Conservation (phyloP, 1,140 invertebrate species). For the Leucophenga varia region DNA sequence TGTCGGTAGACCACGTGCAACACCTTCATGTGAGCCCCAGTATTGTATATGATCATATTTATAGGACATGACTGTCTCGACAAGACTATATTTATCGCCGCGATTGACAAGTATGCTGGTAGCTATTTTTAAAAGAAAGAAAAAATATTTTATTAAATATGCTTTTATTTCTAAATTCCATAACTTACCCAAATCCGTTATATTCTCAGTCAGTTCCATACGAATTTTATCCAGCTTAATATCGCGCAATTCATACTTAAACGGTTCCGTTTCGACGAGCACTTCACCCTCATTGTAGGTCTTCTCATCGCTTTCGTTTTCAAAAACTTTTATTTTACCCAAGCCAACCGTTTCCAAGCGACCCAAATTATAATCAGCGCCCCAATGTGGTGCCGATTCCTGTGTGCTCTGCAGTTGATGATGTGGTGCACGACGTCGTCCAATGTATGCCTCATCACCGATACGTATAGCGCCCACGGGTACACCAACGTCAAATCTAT, state of each 20-base stretch:
- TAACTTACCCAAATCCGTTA: constrained; percentile 58
- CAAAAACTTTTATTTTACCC: constrained; percentile 68
- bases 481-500: constrained; percentile 63
- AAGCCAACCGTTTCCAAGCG: constrained; percentile 66
- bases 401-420: constrained; percentile 35
- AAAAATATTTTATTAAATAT: background rate
- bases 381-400: constrained; percentile 36
- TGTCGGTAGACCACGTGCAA: constrained; percentile 72
- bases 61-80: constrained; percentile 72
- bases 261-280: constrained; percentile 75
- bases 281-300: constrained; percentile 70
- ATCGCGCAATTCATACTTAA: constrained; percentile 69
- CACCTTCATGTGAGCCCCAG: constrained; percentile 77
- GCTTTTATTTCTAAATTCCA: no score
- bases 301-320: constrained; percentile 61
- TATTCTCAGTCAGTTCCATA: constrained; percentile 60
- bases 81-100: constrained; percentile 57
- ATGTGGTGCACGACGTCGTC: constrained; percentile 54
- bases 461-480: constrained; percentile 69
- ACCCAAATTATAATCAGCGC: constrained; percentile 61
- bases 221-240: constrained; percentile 65
- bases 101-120: constrained; percentile 66
- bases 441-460: constrained; percentile 58
- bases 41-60: constrained; percentile 68
- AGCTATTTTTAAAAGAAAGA: constrained; percentile 50